These are phyloP conservation scores for Bubo bubo DNA, from an alignment of 2,113 vertebrate species.

Conservation along the genomic window DNA sequence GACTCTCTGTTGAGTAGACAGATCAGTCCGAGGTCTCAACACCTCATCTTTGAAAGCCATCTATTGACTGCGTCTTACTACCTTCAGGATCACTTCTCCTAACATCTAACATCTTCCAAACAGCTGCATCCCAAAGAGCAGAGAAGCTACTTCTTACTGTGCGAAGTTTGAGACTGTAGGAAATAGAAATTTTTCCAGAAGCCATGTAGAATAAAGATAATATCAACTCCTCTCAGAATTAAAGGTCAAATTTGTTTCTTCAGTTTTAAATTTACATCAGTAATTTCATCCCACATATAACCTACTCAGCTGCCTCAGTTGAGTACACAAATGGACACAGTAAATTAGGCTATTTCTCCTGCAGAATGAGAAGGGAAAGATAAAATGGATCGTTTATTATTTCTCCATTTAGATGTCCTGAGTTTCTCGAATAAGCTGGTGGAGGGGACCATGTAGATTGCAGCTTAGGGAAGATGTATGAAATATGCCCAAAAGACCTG, in stretches of 20 bases:
- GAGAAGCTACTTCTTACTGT: background rate
- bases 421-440: background rate
- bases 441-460: background rate
- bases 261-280: background rate
- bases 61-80: background rate
- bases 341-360: background rate
- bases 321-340: background rate
- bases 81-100: background rate
- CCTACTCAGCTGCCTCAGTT: background rate
- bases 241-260: background rate
- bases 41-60: background rate
- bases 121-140: background rate
- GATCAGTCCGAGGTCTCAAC: background rate
- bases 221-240: background rate
- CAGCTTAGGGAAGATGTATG: background rate
- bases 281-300: background rate
- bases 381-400: background rate
- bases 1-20: background rate
- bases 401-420: background rate
- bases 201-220: background rate
- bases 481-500: background rate
- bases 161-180: background rate
- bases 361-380: background rate
- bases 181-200: background rate
- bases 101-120: background rate